Conservation (phyloP, 2,113 vertebrate species). For the Monarcha castaneiventris region DNA sequence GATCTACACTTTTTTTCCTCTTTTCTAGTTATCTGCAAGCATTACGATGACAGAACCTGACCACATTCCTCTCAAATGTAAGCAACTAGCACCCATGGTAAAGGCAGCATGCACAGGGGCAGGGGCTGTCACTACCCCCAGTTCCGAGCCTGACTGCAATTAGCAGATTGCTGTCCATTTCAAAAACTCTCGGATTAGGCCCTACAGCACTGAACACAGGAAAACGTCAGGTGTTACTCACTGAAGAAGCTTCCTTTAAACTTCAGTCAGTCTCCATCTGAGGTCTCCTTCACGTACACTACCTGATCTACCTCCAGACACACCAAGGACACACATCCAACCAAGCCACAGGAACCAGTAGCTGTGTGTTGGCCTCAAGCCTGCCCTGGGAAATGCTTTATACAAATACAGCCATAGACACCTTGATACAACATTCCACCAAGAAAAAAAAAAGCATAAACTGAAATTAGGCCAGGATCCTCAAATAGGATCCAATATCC, state of each 20-base stretch:
- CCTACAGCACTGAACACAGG: background rate
- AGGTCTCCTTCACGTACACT: background rate
- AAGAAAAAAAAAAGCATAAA: background rate
- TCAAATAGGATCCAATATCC: background rate
- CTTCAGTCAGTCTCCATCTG: background rate
- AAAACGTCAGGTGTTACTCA: background rate
- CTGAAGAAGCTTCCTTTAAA: background rate
- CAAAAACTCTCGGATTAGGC: background rate
- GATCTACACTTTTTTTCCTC: background rate
- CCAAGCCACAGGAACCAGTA: background rate
- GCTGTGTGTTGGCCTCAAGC: background rate
- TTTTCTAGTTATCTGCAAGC: background rate
- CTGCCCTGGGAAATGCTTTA: background rate
- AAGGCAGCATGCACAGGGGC: background rate
- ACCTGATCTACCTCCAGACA: background rate
- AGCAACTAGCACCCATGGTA: accelerated
- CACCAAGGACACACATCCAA: background rate
- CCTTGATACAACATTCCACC: background rate
- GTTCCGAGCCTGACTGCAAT: background rate
- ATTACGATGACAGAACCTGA: background rate
- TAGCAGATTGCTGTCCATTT: background rate
- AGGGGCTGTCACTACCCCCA: background rate
- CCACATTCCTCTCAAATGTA: background rate
- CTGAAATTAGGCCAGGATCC: background rate
- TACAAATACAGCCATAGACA: background rate